Percentiles rank a stretch among this genome's conserved stretches.
Conservation (phyloP, 1,140 invertebrate species). For the Mya arenaria region DNA sequence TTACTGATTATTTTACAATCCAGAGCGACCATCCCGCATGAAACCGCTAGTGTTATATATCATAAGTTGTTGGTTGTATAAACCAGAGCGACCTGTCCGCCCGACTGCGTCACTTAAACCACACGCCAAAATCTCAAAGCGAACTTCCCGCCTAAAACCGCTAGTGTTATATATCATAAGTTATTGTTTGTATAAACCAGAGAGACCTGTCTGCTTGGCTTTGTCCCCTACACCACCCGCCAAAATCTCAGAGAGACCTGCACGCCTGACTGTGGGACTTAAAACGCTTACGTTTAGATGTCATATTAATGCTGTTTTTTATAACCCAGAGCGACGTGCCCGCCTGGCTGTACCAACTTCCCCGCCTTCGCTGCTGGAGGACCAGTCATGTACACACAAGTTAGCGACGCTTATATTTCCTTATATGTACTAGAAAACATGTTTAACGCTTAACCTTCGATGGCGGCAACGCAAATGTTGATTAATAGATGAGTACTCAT, state of each 20-base stretch:
- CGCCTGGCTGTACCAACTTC: neutral
- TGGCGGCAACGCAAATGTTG: neutral
- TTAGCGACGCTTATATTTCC: neutral
- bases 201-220: neutral
- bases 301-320: neutral
- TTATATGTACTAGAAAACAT: neutral
- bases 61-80: neutral
- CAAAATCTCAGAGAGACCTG: neutral
- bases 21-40: neutral
- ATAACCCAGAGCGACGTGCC: slow-evolving; percentile 19
- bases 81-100: too few species aligned
- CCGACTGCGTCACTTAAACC: too few species aligned
- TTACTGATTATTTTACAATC: too few species aligned
- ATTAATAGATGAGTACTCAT: neutral
- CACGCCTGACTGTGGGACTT: neutral
- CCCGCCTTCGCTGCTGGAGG: neutral
- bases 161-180: neutral
- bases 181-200: neutral
- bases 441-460: neutral
- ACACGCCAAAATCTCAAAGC: too few species aligned
- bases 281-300: neutral
- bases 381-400: slow-evolving; percentile 13
- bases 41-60: neutral
- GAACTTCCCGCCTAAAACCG: neutral
- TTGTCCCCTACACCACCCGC: neutral